Conservation (phyloP, 2,113 vertebrate genomes). For the Tetrax tetrax region DNA sequence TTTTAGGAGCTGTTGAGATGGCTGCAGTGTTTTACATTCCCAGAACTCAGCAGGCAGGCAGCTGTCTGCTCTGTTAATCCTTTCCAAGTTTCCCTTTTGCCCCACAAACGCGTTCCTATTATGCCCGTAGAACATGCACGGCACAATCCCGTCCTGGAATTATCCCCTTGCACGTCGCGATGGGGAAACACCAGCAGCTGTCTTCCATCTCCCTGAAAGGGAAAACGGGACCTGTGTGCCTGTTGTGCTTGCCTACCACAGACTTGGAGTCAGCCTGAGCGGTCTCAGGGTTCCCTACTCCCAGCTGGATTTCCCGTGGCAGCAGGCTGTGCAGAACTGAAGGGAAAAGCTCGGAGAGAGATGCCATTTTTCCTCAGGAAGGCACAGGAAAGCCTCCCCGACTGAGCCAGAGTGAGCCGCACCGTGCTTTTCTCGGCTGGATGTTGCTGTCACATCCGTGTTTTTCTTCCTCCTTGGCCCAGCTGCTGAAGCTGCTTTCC, state of each 20-base stretch:
- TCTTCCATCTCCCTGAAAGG: not conserved
- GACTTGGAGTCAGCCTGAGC: not conserved
- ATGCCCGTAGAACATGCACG: not conserved
- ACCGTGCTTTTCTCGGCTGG: conserved; percentile 5
- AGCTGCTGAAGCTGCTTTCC: not conserved
- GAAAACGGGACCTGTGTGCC: not conserved
- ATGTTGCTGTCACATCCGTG: not conserved
- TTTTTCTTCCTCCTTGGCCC: conserved; percentile 11
- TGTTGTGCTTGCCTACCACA: not conserved
- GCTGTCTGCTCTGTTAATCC: conserved; percentile 50
- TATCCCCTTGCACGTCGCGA: not conserved
- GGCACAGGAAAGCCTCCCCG: not conserved
- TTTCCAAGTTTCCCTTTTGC: not conserved
- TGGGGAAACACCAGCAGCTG: not conserved
- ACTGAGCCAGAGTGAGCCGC: not conserved
- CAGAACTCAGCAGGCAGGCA: conserved; percentile 64
- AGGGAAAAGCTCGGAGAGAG: not conserved
- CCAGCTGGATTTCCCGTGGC: not conserved
- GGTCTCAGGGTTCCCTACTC: not conserved
- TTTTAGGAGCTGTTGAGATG: conserved; percentile 69
- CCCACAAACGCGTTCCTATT: not conserved
- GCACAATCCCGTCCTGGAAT: not conserved
- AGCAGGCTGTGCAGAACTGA: not conserved
- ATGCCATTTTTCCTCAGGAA: not conserved
- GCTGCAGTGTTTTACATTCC: conserved; percentile 55